phyloP scores from a whole-genome alignment of 2,113 vertebrate species.

The Anguilla rostrata region DNA sequence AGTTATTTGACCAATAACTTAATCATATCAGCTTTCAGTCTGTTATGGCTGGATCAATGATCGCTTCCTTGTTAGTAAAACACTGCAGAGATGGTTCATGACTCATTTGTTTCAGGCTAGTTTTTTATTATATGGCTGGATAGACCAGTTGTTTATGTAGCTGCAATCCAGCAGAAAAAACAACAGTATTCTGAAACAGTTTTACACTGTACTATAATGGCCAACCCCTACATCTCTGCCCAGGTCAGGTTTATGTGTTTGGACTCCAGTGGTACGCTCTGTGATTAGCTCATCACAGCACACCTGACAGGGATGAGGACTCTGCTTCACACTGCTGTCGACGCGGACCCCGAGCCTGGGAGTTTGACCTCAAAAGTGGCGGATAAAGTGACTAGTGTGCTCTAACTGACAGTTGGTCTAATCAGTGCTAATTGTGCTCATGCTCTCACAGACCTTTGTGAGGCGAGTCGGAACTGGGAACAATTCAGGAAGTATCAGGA shows the following conservation, averaged over 20 bases:
- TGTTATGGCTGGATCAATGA: too few species aligned
- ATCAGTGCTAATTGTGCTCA: too few species aligned
- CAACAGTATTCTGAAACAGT: neutral
- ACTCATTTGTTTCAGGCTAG: neutral
- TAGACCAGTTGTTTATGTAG: neutral
- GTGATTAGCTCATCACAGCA: neutral
- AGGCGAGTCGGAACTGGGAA: too few species aligned
- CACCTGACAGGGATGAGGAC: neutral
- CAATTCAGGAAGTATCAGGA: too few species aligned
- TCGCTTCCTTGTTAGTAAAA: neutral
- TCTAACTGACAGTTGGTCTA: too few species aligned
- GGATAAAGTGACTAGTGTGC: too few species aligned
- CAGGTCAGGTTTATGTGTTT: neutral
- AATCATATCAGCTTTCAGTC: neutral
- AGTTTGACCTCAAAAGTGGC: slow-evolving; percentile 44
- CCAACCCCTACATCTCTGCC: too few species aligned
- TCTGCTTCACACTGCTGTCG: neutral
- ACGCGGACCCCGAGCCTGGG: too few species aligned
- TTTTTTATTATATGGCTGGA: neutral
- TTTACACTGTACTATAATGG: neutral
- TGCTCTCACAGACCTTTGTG: too few species aligned
- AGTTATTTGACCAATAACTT: too few species aligned
- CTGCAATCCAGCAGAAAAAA: neutral
- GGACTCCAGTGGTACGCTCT: neutral
- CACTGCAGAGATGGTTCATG: neutral